Evolutionary conservation across 2,113 vertebrate species (phyloP).

Genomic region (Callithrix jacchus): DNA sequence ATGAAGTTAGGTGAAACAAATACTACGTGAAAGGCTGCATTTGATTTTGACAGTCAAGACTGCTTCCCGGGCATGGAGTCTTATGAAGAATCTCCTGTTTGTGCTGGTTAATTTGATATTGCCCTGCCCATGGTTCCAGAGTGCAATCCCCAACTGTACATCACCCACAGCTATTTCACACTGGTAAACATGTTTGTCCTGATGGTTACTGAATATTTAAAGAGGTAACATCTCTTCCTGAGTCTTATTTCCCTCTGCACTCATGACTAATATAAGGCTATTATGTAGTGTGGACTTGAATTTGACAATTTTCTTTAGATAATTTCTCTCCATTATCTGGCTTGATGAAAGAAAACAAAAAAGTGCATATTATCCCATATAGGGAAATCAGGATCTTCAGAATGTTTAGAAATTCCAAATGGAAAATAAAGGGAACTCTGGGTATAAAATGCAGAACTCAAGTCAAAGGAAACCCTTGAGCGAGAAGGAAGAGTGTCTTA

Average conservation of each 20-base stretch:
- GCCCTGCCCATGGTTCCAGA: background rate
- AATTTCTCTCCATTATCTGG: constrained; percentile 38
- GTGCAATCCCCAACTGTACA: constrained; percentile 14
- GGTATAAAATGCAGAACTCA: background rate
- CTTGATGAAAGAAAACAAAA: constrained; percentile 38
- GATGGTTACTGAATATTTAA: constrained; percentile 69
- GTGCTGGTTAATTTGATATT: constrained; percentile 49
- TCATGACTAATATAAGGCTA: constrained; percentile 35
- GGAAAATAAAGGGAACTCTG: background rate
- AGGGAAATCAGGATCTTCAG: background rate
- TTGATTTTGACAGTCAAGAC: constrained; percentile 49
- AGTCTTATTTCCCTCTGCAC: constrained; percentile 5
- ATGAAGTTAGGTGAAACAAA: constrained; percentile 61
- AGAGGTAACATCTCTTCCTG: constrained; percentile 24
- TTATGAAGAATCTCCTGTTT: constrained; percentile 46
- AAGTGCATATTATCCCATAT: background rate
- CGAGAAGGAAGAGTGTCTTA: background rate
- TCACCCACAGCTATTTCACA: constrained; percentile 37
- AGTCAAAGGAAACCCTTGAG: background rate
- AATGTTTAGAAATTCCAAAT: background rate
- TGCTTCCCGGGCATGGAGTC: constrained; percentile 45
- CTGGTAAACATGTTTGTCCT: constrained; percentile 72
- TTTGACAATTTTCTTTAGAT: constrained; percentile 28
- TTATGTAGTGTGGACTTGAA: background rate
- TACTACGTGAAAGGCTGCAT: constrained; percentile 26